Evolutionary conservation across 1,140 invertebrate species (phyloP).

Genomic region (Trichoplusia ni): DNA sequence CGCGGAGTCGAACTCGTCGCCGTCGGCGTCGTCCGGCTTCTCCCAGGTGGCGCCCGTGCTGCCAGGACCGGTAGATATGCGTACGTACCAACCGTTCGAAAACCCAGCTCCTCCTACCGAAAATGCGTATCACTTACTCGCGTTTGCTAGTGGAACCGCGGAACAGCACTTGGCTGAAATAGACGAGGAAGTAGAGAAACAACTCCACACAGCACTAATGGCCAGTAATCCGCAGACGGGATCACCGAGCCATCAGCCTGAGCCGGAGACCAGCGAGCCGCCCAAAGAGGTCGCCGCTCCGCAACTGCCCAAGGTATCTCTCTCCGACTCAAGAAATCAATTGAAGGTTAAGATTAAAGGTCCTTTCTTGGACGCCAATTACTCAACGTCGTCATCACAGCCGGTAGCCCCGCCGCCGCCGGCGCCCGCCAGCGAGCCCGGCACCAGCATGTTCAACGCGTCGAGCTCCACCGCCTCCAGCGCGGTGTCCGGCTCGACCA

Average conservation of each 20-base stretch:
- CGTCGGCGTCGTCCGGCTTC: slow-evolving; percentile 70
- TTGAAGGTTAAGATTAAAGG: slow-evolving; percentile 96
- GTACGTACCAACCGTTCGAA: slow-evolving; percentile 87
- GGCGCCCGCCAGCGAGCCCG: slow-evolving; percentile 78
- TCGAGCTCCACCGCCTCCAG: slow-evolving; percentile 52
- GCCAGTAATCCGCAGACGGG: slow-evolving; percentile 72
- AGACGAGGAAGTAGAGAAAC: slow-evolving; percentile 90
- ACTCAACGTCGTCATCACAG: slow-evolving; percentile 81
- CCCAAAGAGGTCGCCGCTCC: slow-evolving; percentile 77
- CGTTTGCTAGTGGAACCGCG: slow-evolving; percentile 84
- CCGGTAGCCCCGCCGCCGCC: slow-evolving; percentile 82
- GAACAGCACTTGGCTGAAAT: slow-evolving; percentile 87
- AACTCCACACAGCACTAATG: slow-evolving; percentile 85
- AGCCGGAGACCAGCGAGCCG: slow-evolving; percentile 71
- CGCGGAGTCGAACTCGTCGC: slow-evolving; percentile 51
- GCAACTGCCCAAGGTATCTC: slow-evolving; percentile 84
- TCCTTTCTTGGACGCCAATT: slow-evolving; percentile 90
- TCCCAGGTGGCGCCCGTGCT: slow-evolving; percentile 86
- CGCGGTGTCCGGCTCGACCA: slow-evolving; percentile 84
- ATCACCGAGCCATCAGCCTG: slow-evolving; percentile 47
- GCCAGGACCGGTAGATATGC: slow-evolving; percentile 93
- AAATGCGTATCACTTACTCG: slow-evolving; percentile 83
- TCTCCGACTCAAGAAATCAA: slow-evolving; percentile 90
- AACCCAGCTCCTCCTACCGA: slow-evolving; percentile 52
- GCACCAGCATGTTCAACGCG: slow-evolving; percentile 66